These are phyloP conservation scores for Phaonia tiefii DNA, from an alignment of 2,888 invertebrate species.

Conservation along the genomic window DNA sequence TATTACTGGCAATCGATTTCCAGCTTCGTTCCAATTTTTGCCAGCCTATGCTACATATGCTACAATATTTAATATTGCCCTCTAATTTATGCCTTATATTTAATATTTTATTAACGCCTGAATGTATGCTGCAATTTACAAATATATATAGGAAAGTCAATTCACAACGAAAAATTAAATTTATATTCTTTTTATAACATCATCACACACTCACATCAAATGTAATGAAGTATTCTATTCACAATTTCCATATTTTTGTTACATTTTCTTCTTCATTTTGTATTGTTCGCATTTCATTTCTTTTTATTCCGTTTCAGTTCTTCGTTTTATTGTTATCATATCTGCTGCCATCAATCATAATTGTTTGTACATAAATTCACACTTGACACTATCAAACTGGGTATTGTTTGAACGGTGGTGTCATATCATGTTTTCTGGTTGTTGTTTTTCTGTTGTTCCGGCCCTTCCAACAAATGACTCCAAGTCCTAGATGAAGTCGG, in stretches of 20 bases:
- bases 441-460: neutral
- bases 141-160: no score
- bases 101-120: neutral
- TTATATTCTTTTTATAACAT: conserved; percentile 1
- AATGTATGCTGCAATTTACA: neutral
- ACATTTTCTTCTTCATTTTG: neutral
- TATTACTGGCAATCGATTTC: no score
- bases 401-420: conserved; percentile 5
- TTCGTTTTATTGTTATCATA: conserved; percentile 20
- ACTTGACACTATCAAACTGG: conserved; percentile 56
- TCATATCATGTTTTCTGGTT: conserved; percentile 33
- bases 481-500: neutral
- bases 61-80: no score
- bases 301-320: neutral
- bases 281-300: conserved; percentile 17
- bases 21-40: no score
- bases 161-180: conserved; percentile 5
- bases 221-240: neutral
- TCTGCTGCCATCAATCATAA: conserved; percentile 61
- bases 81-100: no score
- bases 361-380: conserved; percentile 61
- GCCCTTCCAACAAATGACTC: neutral
- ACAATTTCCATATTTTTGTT: neutral
- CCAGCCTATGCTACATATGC: no score
- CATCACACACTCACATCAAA: neutral